A percentile compares a stretch with the other conserved stretches of the same genome.
These are phyloP conservation scores for Zosterops borbonicus DNA, from an alignment of 2,113 vertebrate species.

Conservation along the genomic window DNA sequence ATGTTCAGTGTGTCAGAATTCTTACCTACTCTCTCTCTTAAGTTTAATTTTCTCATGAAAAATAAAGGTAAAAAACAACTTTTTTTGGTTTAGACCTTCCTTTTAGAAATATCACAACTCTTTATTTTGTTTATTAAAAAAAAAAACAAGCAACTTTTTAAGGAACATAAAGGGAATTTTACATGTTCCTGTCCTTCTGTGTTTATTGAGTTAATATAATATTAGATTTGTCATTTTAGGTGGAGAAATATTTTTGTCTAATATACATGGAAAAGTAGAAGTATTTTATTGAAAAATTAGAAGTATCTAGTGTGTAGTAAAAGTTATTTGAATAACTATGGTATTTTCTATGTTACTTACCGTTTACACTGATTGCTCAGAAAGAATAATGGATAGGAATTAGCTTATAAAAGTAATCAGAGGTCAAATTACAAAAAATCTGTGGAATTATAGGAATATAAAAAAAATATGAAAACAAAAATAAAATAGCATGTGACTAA, in stretches of 20 bases:
- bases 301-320: background rate
- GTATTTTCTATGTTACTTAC: background rate
- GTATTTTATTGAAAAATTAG: background rate
- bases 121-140: background rate
- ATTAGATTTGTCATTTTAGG: background rate
- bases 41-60: background rate
- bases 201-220: background rate
- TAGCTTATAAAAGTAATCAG: background rate
- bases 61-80: background rate
- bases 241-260: background rate
- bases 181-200: accelerated
- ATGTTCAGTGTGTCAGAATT: background rate
- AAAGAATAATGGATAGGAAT: background rate
- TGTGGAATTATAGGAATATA: background rate
- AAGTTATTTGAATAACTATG: background rate
- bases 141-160: accelerated
- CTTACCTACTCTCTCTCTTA: background rate
- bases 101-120: background rate
- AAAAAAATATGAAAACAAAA: background rate
- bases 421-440: background rate
- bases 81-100: background rate
- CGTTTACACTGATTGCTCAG: background rate
- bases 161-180: accelerated
- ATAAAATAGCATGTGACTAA: background rate
- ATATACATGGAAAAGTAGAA: background rate